Conservation (phyloP, 1,140 invertebrate genomes). For the Apis laboriosa region DNA sequence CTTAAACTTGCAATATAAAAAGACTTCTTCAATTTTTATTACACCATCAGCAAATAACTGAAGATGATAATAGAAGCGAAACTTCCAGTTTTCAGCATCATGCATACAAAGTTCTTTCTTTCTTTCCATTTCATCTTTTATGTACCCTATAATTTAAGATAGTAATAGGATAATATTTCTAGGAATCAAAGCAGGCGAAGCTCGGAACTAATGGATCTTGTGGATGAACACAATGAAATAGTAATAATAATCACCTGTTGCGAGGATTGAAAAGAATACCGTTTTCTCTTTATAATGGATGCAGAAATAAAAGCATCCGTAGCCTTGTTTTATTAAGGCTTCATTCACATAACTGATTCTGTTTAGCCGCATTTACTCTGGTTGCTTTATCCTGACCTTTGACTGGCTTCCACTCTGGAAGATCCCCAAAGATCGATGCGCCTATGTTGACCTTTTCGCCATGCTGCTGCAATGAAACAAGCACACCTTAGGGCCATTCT, state of each 20-base stretch:
- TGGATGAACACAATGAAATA: neutral
- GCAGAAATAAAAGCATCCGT: neutral
- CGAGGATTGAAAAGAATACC: neutral
- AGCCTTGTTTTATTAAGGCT: neutral
- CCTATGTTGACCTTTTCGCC: constrained; percentile 53
- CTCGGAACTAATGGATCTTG: neutral
- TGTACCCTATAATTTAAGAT: neutral
- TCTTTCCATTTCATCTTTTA: neutral
- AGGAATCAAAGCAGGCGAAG: neutral
- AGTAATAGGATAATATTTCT: neutral
- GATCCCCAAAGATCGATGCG: constrained; percentile 47
- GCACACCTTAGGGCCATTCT: constrained; percentile 18
- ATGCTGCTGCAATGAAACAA: neutral
- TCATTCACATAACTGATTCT: constrained; percentile 26
- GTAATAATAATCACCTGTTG: constrained; percentile 12
- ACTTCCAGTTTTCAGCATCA: neutral
- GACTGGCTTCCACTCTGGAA: constrained; percentile 37
- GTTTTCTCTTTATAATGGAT: neutral
- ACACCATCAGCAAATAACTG: neutral
- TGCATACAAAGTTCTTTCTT: neutral
- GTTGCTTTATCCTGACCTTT: constrained; percentile 50
- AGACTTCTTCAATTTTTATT: neutral
- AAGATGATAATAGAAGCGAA: neutral
- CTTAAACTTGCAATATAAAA: neutral
- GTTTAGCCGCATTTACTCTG: constrained; percentile 7